phyloP scores from a whole-genome alignment of 2,113 vertebrate genomes.

The Limanda limanda region DNA sequence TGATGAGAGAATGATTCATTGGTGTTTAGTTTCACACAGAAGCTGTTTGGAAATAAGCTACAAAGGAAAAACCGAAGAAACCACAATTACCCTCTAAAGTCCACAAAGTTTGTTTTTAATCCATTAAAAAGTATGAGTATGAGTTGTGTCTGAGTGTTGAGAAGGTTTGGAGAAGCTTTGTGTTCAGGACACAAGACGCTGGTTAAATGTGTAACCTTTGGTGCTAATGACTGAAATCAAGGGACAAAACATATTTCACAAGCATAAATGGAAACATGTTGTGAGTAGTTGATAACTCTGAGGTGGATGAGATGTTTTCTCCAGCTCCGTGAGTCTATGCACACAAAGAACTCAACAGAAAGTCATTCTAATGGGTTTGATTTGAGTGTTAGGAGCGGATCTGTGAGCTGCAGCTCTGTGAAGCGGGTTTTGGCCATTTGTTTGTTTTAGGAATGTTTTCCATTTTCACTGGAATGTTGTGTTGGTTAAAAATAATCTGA shows the following conservation, averaged over 20 bases:
- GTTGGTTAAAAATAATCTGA: conserved; percentile 48
- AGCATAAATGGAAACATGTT: no score
- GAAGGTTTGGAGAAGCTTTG: not conserved
- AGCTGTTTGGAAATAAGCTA: conserved; percentile 11
- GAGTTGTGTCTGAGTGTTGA: conserved; percentile 32
- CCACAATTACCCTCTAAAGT: conserved; percentile 14
- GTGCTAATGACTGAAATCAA: not conserved
- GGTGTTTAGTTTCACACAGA: conserved; percentile 11
- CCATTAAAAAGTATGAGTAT: not conserved
- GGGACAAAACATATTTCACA: not conserved
- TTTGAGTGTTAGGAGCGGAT: conserved; percentile 12
- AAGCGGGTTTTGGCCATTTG: conserved; percentile 51
- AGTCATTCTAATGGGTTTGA: not conserved
- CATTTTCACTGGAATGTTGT: conserved; percentile 76
- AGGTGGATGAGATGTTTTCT: not conserved
- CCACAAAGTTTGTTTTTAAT: not conserved
- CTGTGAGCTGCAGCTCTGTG: conserved; percentile 46
- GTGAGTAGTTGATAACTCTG: not conserved
- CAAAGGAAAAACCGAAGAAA: conserved; percentile 8
- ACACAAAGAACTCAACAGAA: no score
- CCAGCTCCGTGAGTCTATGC: not conserved
- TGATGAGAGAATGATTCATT: not conserved
- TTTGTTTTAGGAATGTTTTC: conserved; percentile 69
- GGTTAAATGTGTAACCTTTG: not conserved
- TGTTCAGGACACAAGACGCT: not conserved